Evolutionary conservation across 1,140 invertebrate species (phyloP), one percentile per base, ranked within the genome.

Genomic region (Penaeus vannamei): DNA sequence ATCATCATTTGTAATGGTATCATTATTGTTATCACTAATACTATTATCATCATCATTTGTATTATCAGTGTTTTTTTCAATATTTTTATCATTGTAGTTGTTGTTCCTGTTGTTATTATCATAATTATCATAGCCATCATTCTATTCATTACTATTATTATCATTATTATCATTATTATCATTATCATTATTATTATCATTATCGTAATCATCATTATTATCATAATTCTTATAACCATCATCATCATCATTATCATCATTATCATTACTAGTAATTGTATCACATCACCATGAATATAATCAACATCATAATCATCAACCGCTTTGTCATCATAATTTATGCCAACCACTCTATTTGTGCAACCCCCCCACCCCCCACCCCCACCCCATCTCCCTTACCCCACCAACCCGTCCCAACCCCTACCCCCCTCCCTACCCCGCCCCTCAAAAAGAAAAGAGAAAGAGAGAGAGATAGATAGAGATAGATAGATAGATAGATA

Each of bases 401-500:
- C 59, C 17, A n/a, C 32, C 26, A 26, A 0, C 32, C 12, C 66
- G 23, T 32, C 22, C 7, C 29, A 29, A 8, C 5, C 32, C 20
- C 0, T 29, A 2, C n/a, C 42, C 53, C 23, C 66, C 79, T 36
- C 59, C 46, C 32, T 46, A 26, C 79, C n/a, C 22, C 32, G n/a
- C 36, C 79, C n/a, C n/a, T n/a, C n/a, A n/a, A n/a, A n/a, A n/a
- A n/a, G n/a, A n/a, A 12, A n/a, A 46, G 29, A 2, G 5, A 61
- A 60, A 61, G 42, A 42, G 32, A 69, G 17, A 84, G 83, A 66
- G 83, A 64, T 61, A 66, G 62, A 84, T 61, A 66, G 83, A 64
- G 62, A 42, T 36, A 14, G 36, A 53, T 20, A 42, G 53, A 42
- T 8, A 36, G 36, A 84, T 60, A 32, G 61, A 32, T 20, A 23